Base-by-base conservation (phyloP, 2,888 invertebrate species). In the Tricholauxania praeusta region DNA sequence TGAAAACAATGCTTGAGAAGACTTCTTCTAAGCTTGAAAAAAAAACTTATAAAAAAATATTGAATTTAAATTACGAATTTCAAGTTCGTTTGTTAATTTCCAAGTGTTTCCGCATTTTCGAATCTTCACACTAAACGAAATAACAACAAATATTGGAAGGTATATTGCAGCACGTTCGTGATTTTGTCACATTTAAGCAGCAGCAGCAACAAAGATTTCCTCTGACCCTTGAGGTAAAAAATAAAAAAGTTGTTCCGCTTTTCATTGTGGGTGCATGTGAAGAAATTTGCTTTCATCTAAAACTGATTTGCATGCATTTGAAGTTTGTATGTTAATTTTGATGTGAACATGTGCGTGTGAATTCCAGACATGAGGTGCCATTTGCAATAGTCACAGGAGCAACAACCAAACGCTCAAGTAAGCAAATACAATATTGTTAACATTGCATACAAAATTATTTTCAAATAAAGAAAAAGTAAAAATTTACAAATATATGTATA, bases 381-480 rank as follows among this genome's bases (percentile, higher is more conserved):
- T 55, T 55, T 55, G 55, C 55, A 17, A 55, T 55, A 19, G 55
- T 55, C 55, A 10, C 39, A 39, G 39, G 19, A 55, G n/a, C 55
- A 19, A 3, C 19, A 55, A 55, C 12, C 12, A 22, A n/a, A 55
- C 12, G 28, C 28, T 28, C 28, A 28, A 28, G 28, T 28, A 17
- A 28, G 28, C 4, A 17, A 12, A 55, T 19, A 17, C 19, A 22
- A 22, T 1, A 22, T 55, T 22, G 55, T 22, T 6, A 22, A 22
- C n/a, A 55, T 22, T 55, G 55, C 55, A 55, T 55, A 55, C 55
- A 15, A 55, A 55, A 15, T 22, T 15, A 39, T 39, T 39, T 39
- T 10, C 10, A 39, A 39, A 10, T 10, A 39, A 10, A 39, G 5
- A 39, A 39, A 4, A 39, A 39, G 5, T 39, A 39, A 7, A 39